Evolutionary conservation across 1,140 invertebrate genomes (phyloP).

Genomic region (Temnothorax curvispinosus): DNA sequence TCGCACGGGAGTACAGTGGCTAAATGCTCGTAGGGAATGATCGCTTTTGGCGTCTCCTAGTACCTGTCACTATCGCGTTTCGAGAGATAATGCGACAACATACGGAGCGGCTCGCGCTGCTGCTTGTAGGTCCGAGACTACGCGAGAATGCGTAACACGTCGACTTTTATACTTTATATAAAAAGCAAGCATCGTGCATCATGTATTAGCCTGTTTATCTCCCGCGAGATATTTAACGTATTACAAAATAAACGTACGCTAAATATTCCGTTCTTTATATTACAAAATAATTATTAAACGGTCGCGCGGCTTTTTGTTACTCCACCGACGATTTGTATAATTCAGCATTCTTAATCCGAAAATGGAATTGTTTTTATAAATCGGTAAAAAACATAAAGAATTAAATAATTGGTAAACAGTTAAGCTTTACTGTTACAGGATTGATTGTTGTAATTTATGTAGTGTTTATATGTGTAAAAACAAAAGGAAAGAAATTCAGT

Average conservation of each 20-base stretch:
- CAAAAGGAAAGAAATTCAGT: not conserved
- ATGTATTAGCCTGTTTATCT: not conserved
- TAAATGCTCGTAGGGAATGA: not conserved
- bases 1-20: not conserved
- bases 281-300: not conserved
- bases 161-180: not conserved
- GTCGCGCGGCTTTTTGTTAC: not conserved
- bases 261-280: not conserved
- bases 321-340: not conserved
- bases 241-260: not conserved
- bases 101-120: not conserved
- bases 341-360: not conserved
- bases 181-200: not conserved
- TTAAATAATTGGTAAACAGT: not conserved
- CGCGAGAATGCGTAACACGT: not conserved
- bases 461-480: not conserved
- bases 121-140: not conserved
- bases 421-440: not conserved
- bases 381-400: not conserved
- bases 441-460: not conserved
- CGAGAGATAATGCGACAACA: slow-evolving; percentile 8
- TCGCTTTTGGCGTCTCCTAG: slow-evolving; percentile 2
- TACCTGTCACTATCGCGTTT: not conserved
- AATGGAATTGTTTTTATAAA: not conserved
- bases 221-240: not conserved